A percentile compares a stretch with the other conserved stretches of the same genome.
Evolutionary conservation across 37 sponge, comb jelly and placozoan species (phyloP).

Genomic region (Haliclona indistincta): DNA sequence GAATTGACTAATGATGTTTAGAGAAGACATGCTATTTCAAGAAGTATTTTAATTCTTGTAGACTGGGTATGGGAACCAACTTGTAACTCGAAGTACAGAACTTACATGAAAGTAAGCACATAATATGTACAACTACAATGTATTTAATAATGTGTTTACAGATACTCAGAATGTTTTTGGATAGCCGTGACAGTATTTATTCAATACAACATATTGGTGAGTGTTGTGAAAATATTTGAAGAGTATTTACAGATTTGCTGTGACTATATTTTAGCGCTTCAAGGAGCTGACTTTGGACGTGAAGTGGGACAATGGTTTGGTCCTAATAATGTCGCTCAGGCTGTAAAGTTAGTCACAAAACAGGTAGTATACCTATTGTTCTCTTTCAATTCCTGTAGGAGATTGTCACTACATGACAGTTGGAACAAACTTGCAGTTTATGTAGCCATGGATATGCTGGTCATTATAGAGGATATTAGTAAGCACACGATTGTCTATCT

Average conservation of each 20-base stretch:
- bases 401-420: constrained; percentile 74
- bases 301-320: constrained; percentile 96
- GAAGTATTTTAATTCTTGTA: neutral
- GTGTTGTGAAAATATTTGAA: neutral
- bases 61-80: constrained; percentile 1
- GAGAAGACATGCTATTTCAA: too few relatives aligned
- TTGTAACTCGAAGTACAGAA: neutral
- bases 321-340: constrained; percentile 97
- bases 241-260: too few relatives aligned
- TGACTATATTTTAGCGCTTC: constrained; percentile 38
- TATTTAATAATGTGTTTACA: too few relatives aligned
- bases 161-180: constrained; percentile 92
- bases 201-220: constrained; percentile 93
- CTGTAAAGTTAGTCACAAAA: constrained; percentile 57
- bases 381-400: constrained; percentile 44
- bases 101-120: too few relatives aligned
- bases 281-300: constrained; percentile 82
- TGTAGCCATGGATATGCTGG: constrained; percentile 95
- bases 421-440: constrained; percentile 87
- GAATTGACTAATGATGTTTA: too few relatives aligned
- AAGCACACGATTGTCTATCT: constrained; percentile 9
- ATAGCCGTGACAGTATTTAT: constrained; percentile 80
- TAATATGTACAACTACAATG: too few relatives aligned
- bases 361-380: neutral
- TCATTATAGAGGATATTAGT: constrained; percentile 91